Conservation (phyloP, 2,888 invertebrate genomes). For the Nowickia ferox region DNA sequence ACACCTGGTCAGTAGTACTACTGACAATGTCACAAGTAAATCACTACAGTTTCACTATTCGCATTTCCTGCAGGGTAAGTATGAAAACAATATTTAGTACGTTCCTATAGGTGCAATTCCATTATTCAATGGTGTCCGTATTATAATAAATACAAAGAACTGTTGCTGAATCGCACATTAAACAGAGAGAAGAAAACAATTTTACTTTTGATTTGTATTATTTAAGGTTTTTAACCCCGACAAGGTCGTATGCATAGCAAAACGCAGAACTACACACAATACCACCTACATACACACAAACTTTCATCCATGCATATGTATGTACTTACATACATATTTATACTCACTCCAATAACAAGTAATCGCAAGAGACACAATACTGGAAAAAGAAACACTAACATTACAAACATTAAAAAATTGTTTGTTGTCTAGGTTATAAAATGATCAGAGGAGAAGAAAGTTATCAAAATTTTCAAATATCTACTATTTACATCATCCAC, state of each 20-base stretch:
- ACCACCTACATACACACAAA: constrained; percentile 17
- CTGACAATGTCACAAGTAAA: too few species aligned
- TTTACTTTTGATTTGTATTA: constrained; percentile 26
- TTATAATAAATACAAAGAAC: constrained; percentile 19
- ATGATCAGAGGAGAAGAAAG: constrained; percentile 34
- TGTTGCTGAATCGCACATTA: constrained; percentile 29
- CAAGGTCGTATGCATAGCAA: constrained; percentile 68
- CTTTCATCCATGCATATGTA: neutral
- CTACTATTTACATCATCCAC: neutral
- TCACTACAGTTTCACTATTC: too few species aligned
- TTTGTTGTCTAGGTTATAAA: neutral
- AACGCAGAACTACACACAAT: constrained; percentile 46
- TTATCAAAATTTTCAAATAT: constrained; percentile 23
- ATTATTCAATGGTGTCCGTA: constrained; percentile 12
- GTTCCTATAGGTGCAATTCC: neutral
- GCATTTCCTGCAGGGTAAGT: too few species aligned
- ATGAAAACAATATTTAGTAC: too few species aligned
- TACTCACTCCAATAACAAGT: constrained; percentile 19
- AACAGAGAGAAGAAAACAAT: constrained; percentile 13
- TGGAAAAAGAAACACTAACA: constrained; percentile 26
- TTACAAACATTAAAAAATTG: constrained; percentile 15
- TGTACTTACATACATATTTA: neutral
- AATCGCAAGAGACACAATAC: constrained; percentile 34
- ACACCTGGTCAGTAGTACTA: too few species aligned
- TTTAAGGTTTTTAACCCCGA: constrained; percentile 69